Base-by-base conservation (phyloP, 2,888 invertebrate genomes). In the Eupithecia abbreviata region DNA sequence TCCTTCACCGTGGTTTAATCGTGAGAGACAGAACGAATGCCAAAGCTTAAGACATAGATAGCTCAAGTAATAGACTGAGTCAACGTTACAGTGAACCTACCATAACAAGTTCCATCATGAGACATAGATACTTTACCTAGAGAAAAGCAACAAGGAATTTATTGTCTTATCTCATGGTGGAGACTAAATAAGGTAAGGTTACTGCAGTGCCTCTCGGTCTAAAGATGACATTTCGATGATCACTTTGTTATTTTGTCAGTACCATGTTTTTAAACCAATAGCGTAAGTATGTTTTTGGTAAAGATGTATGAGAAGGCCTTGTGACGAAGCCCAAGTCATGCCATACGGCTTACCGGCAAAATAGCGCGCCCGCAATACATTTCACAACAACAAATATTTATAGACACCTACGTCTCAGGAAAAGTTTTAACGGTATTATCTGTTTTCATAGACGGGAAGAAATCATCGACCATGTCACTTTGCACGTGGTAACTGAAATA, bases 401-500 rank as follows among this genome's bases (percentile, higher is more conserved):
- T 79, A 82, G 79, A 85, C 83, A 83, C 85, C 86, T 88, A 89
- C 86, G 85, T 83, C 84, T 87, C 88, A 84, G 86, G 86, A 84
- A 91, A 91, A 88, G 86, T 91, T 91, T 87, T 86, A 85, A 91
- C 87, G 88, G 96, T 92, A 88, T 96, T 96, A 92, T 92, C 90
- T 87, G 90, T 84, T 89, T 90, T 92, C 89, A 88, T 81, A 87
- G 90, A 89, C 85, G 98, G 98, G 96, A 98, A 98, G 94, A 98
- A 97, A 95, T 98, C 98, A 97, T 98, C 98, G 96, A 98, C 98
- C 95, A 97, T 97, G 96, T 97, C 96, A 96, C 98, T 97, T 96
- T 98, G 98, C 96, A 98, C 97, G 96, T 97, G 96, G 96, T 98
- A 98, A 96, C 98, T 98, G 97, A 94, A 97, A 97, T 96, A 96